These are phyloP conservation scores for Holocentrus rufus DNA, from an alignment of 2,797 vertebrate genomes.

Conservation along the genomic window DNA sequence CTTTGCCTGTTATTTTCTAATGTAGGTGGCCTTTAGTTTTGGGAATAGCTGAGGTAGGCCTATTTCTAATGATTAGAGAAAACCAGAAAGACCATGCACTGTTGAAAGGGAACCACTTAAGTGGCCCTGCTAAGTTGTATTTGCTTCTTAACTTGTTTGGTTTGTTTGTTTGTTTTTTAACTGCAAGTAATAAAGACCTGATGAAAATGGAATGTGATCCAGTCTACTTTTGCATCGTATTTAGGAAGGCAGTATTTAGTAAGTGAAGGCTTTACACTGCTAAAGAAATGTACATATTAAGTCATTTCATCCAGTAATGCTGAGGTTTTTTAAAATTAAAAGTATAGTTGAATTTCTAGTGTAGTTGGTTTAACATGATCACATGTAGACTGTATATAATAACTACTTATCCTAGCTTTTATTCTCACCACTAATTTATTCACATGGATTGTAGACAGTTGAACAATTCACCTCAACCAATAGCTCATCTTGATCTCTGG, in stretches of 20 bases:
- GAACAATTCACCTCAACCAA: too few relatives aligned
- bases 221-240: neutral
- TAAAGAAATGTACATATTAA: too few relatives aligned
- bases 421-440: too few relatives aligned
- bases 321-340: too few relatives aligned
- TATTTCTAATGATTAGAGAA: slow-evolving; percentile 60
- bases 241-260: neutral
- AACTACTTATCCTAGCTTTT: too few relatives aligned
- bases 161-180: slow-evolving; percentile 71
- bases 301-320: too few relatives aligned
- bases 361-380: too few relatives aligned
- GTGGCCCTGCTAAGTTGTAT: slow-evolving; percentile 53
- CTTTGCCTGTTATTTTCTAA: slow-evolving; percentile 68
- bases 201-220: neutral
- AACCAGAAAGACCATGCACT: slow-evolving; percentile 76
- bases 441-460: too few relatives aligned
- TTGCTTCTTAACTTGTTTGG: slow-evolving; percentile 69
- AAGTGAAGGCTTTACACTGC: too few relatives aligned
- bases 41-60: slow-evolving; percentile 60
- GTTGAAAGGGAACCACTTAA: slow-evolving; percentile 66
- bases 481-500: too few relatives aligned
- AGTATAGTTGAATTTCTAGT: too few relatives aligned
- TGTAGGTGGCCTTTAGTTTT: slow-evolving; percentile 73
- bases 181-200: slow-evolving; percentile 75
- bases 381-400: too few relatives aligned